phyloP scores from a whole-genome alignment of 2,113 vertebrate species.

The Lepus europaeus region DNA sequence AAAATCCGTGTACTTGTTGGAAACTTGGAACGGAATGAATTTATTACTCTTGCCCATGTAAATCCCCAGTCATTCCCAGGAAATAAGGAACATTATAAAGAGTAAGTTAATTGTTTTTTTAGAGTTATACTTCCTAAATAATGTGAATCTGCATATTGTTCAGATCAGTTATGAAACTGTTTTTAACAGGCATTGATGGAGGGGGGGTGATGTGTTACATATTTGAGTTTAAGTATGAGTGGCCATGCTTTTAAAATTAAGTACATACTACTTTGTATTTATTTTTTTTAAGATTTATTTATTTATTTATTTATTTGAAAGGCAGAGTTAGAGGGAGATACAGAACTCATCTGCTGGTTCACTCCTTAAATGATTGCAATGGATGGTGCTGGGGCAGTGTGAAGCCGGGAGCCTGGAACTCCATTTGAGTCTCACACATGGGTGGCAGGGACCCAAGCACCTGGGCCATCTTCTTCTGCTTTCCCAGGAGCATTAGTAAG shows the following conservation, averaged over 20 bases:
- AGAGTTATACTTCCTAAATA: constrained; percentile 45
- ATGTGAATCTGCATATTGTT: constrained; percentile 51
- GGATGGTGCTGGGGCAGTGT: too few relatives aligned
- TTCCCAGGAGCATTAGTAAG: too few relatives aligned
- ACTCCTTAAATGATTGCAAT: too few relatives aligned
- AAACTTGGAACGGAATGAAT: constrained; percentile 97
- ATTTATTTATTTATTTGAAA: too few relatives aligned
- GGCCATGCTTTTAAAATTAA: constrained; percentile 9
- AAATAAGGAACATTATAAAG: constrained; percentile 90
- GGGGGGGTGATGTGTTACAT: not conserved
- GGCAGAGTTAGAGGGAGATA: too few relatives aligned
- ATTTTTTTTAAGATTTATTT: too few relatives aligned
- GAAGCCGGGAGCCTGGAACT: too few relatives aligned
- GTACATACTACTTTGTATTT: not conserved
- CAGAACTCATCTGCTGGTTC: too few relatives aligned
- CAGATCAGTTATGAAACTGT: constrained; percentile 3
- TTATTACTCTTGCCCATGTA: constrained; percentile 96
- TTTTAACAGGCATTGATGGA: constrained; percentile 26
- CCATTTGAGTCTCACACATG: too few relatives aligned
- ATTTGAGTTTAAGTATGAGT: constrained; percentile 30
- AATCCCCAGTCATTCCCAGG: constrained; percentile 97
- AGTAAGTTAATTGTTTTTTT: constrained; percentile 89
- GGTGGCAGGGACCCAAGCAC: too few relatives aligned
- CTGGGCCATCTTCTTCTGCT: too few relatives aligned
- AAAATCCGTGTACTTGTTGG: constrained; percentile 98